Conservation (phyloP, 2,113 vertebrate genomes). For the Corydoras sp. region DNA sequence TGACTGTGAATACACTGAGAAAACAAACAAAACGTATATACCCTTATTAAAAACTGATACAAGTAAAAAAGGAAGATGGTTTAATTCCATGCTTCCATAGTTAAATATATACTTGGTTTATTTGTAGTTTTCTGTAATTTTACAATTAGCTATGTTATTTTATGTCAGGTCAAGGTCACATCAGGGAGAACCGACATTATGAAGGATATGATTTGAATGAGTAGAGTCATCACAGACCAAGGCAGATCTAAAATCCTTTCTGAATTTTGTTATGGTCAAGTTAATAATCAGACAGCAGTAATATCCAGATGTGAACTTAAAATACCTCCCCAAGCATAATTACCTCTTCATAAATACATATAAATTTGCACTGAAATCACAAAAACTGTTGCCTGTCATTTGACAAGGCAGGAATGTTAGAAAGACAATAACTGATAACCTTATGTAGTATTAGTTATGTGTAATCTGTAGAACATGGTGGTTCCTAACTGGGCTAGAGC, state of each 20-base stretch:
- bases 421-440: slow-evolving; percentile 57
- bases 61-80: too few relatives aligned
- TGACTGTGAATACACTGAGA: too few relatives aligned
- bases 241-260: slow-evolving; percentile 2
- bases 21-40: too few relatives aligned
- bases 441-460: slow-evolving; percentile 73
- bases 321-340: slow-evolving; percentile 18
- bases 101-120: too few relatives aligned
- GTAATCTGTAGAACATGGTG: slow-evolving; percentile 64
- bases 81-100: too few relatives aligned
- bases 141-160: too few relatives aligned
- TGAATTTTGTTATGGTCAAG: slow-evolving; percentile 6
- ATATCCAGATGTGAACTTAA: slow-evolving; percentile 28
- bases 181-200: slow-evolving; percentile 27
- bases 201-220: slow-evolving; percentile 34
- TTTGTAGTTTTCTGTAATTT: too few relatives aligned
- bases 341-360: slow-evolving; percentile 35
- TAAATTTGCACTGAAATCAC: slow-evolving; percentile 47
- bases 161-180: slow-evolving; percentile 14
- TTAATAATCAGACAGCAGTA: neutral
- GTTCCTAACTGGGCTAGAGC: neutral
- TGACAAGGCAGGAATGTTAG: slow-evolving; percentile 28
- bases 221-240: slow-evolving; percentile 18
- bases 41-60: too few relatives aligned
- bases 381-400: slow-evolving; percentile 26